A percentile compares a stretch with the other conserved stretches of the same genome.
phyloP scores from a whole-genome alignment of 2,888 invertebrate species.

The Thera britannica region DNA sequence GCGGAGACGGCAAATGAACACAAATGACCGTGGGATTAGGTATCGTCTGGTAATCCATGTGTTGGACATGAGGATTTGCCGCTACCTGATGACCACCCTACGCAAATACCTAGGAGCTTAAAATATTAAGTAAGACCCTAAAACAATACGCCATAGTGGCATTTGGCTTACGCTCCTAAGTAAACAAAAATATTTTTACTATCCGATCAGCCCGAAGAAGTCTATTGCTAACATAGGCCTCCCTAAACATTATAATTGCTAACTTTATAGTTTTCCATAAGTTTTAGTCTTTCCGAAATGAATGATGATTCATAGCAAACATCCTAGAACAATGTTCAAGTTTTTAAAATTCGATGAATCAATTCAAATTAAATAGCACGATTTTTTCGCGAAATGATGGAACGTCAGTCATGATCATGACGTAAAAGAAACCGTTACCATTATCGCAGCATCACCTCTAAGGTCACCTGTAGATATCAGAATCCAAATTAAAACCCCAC shows the following conservation, averaged over 20 bases:
- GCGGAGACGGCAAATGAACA: constrained; percentile 74
- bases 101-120: constrained; percentile 15
- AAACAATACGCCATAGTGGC: not conserved
- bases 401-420: not conserved
- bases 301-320: too few species aligned
- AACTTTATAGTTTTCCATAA: too few species aligned
- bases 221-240: too few species aligned
- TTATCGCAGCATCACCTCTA: constrained; percentile 10
- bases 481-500: too few species aligned
- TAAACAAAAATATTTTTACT: too few species aligned
- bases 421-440: constrained; percentile 4
- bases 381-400: too few species aligned
- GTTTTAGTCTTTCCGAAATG: too few species aligned
- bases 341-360: too few species aligned
- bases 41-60: constrained; percentile 49
- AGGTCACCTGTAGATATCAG: constrained; percentile 6
- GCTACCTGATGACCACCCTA: constrained; percentile 33
- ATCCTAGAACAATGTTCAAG: too few species aligned
- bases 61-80: constrained; percentile 38
- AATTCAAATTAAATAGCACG: too few species aligned
- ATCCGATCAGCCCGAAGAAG: too few species aligned
- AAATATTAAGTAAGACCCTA: constrained; percentile 5
- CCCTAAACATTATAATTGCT: too few species aligned
- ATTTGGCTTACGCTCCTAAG: not conserved
- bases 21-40: constrained; percentile 81